phyloP scores from a whole-genome alignment of 2,797 vertebrate species.

The Galagoides demidoff region DNA sequence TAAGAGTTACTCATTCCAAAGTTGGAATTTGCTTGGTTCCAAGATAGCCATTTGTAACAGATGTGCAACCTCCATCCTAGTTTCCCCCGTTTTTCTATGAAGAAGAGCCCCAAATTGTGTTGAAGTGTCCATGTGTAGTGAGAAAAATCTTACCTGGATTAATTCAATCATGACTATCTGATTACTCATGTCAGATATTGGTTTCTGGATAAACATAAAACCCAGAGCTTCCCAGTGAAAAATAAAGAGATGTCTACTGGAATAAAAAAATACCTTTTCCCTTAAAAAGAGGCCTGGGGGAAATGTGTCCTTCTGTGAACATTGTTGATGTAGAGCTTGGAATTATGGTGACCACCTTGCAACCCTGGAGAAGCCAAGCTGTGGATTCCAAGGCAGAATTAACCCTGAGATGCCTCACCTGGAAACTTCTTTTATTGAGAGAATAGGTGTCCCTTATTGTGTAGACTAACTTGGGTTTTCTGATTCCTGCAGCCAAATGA shows the following conservation, averaged over 20 bases:
- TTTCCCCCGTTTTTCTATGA: not conserved
- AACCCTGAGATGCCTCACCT: not conserved
- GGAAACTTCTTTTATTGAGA: not conserved
- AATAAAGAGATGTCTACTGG: not conserved
- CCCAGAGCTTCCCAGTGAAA: not conserved
- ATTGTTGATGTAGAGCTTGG: not conserved
- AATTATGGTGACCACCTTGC: not conserved
- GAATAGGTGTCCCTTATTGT: not conserved
- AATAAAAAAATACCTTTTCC: not conserved
- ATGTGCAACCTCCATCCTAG: not conserved
- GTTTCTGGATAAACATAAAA: not conserved
- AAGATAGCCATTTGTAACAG: not conserved
- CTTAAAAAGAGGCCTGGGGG: not conserved
- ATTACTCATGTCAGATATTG: not conserved
- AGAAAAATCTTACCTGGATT: not conserved
- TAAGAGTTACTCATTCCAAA: not conserved
- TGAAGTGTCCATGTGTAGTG: not conserved
- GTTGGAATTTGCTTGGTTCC: not conserved
- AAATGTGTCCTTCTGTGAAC: not conserved
- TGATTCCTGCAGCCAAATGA: not conserved
- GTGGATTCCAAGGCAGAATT: not conserved
- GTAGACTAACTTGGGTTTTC: not conserved
- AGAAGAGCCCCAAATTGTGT: not conserved
- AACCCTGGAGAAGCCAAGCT: not conserved
- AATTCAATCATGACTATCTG: not conserved